Base-by-base conservation (phyloP, 1,140 invertebrate species). In the Hyphantria cunea region DNA sequence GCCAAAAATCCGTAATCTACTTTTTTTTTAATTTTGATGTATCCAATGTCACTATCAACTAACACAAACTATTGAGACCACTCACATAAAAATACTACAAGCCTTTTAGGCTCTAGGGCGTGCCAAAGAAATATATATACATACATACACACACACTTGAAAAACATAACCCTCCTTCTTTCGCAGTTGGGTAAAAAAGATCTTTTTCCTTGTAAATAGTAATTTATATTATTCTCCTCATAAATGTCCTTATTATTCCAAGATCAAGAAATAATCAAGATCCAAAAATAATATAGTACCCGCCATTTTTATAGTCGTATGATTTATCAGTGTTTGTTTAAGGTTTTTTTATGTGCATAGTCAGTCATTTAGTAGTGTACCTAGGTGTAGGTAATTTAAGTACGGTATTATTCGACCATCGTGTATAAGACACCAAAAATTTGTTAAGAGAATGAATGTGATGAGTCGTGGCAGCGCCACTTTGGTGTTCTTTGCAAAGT, bases 391-490 rank as follows among this genome's bases (percentile, higher is more conserved):
- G 37, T 68, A 70, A 49, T 71, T 64, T 37, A 65, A 77, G 75
- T 68, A 61, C n/a, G n/a, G 61, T 62, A 68, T 66, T 33, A 55
- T 64, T 70, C 58, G 64, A 76, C 66, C 75, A 74, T 81, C 78
- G 72, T 77, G 72, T 63, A 53, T 67, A 70, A 79, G 68, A 86
- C 81, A 84, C 83, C 82, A 86, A 82, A 84, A 84, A 82, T 72
- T 58, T 76, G 70, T 59, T 66, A 67, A 54, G 44, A 39, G 65
- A 66, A 71, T 71, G 67, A 76, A 76, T 82, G 76, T 80, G 77
- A 77, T 80, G 17, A 73, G 66, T 54, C 53, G 37, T 69, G 65
- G 56, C 39, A 10, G 25, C 41, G 41, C 6, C 11, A 60, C 32
- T 33, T 17, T 48, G 56, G 48, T 60, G 56, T 51, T 60, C 13